These are phyloP conservation scores for Axis porcinus DNA, from an alignment of 2,113 vertebrate species.

Conservation along the genomic window DNA sequence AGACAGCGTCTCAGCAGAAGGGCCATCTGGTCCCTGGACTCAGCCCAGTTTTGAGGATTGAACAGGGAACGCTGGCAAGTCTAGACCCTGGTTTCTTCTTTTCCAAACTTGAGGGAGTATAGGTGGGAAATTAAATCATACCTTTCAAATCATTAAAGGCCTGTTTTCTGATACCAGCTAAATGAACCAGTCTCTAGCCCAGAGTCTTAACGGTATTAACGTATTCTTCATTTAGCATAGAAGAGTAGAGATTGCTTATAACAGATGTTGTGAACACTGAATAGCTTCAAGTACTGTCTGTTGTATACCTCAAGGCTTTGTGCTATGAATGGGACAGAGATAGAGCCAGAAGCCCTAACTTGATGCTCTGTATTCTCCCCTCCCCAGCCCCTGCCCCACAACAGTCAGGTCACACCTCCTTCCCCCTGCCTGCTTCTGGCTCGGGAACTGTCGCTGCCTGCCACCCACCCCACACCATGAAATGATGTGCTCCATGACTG, in stretches of 20 bases:
- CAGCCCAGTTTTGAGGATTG: neutral
- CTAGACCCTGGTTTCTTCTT: neutral
- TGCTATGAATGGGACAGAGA: neutral
- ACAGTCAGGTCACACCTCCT: neutral
- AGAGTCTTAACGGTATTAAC: neutral
- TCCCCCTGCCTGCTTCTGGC: neutral
- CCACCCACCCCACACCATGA: no score
- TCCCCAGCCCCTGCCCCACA: rapidly evolving
- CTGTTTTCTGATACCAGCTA: neutral
- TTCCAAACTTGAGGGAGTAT: neutral
- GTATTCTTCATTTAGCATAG: neutral
- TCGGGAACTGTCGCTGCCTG: neutral
- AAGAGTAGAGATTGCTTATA: neutral
- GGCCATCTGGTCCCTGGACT: neutral
- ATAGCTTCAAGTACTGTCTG: neutral
- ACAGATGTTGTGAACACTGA: neutral
- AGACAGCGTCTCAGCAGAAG: neutral
- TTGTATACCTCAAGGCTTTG: neutral
- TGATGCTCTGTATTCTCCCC: neutral
- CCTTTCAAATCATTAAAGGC: neutral
- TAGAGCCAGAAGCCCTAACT: neutral
- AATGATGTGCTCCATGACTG: neutral
- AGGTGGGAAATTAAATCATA: neutral
- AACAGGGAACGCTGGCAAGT: neutral
- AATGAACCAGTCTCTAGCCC: neutral